phyloP scores from a whole-genome alignment of 37 sponge, comb jelly and placozoan species.

The Spongilla lacustris region DNA sequence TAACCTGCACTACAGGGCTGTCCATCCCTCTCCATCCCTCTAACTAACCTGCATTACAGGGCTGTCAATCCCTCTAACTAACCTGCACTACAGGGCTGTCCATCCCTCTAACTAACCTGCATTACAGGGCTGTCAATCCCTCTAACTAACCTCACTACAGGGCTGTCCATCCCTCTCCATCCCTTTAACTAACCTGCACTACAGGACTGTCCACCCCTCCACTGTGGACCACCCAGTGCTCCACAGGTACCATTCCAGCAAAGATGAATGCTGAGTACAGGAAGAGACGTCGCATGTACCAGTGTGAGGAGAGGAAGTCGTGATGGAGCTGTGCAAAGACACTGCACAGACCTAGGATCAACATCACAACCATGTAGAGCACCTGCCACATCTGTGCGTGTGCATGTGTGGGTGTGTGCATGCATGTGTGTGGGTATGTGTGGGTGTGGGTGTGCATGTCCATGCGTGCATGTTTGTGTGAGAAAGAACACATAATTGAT shows the following conservation, averaged over 20 bases:
- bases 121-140: too few species aligned
- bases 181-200: conserved; percentile 45
- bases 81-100: background rate
- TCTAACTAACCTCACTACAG: too few species aligned
- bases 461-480: background rate
- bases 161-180: background rate
- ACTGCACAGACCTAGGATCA: conserved; percentile 41
- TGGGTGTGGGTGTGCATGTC: background rate
- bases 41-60: background rate
- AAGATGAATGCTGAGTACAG: conserved; percentile 76
- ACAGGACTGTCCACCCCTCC: conserved; percentile 64
- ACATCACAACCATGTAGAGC: conserved; percentile 59
- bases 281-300: conserved; percentile 69
- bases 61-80: background rate
- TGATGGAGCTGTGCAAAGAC: conserved; percentile 66
- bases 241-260: conserved; percentile 81
- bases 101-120: background rate
- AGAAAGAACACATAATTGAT: too few species aligned
- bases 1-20: too few species aligned
- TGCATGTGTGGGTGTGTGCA: conserved; percentile 1
- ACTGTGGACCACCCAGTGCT: conserved; percentile 74
- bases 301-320: conserved; percentile 74
- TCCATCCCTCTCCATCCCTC: background rate
- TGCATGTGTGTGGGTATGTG: background rate
- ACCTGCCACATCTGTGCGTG: conserved; percentile 57